Base-by-base conservation (phyloP, 2,888 invertebrate species). In the Neoscelio sp. region DNA sequence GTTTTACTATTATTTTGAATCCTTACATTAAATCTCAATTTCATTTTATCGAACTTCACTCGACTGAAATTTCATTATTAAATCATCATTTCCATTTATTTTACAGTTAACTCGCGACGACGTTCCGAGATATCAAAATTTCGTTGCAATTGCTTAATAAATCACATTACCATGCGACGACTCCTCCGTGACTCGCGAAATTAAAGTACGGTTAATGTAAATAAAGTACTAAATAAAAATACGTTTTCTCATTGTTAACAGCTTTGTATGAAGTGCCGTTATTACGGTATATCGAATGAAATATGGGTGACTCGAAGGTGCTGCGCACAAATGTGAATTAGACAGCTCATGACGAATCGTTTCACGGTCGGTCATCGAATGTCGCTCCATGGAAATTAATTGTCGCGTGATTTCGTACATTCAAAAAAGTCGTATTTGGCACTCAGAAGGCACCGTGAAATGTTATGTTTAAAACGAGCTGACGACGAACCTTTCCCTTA, bases 261-360 rank as follows among this genome's bases (percentile, higher is more conserved):
- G 60, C 40, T 40, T 70, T 60, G 50, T 70, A 33, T 33, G 28
- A 48, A 56, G 30, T n/a, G 35, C 8, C 40, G 44, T 10, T 20
- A 44, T 54, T 44, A 67, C 38, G 28, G 28, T 44, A 42, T 23
- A 23, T 18, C 15, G 33, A 4, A 6, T 62, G 62, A 71, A 62
- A 65, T 74, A 65, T 50, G 38, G 58, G 2, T 42, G 33, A 48
- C 56, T 65, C 42, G 23, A 74, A 74, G 64, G 58, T 50, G 40
- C 48, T 20, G 30, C 30, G 56, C 33, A 28, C 42, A 62, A 67
- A 67, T 75, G 52, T 62, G 75, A 75, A 58, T 75, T 68, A 60
- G 75, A 67, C 67, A 26, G 60, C 38, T 54, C 26, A 46, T 67
- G 75, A 75, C 60, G 67, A 60, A 75, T 75, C 67, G 67, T 60